These are phyloP conservation scores for Callithrix jacchus DNA, from an alignment of 2,113 vertebrate genomes.

Conservation along the genomic window DNA sequence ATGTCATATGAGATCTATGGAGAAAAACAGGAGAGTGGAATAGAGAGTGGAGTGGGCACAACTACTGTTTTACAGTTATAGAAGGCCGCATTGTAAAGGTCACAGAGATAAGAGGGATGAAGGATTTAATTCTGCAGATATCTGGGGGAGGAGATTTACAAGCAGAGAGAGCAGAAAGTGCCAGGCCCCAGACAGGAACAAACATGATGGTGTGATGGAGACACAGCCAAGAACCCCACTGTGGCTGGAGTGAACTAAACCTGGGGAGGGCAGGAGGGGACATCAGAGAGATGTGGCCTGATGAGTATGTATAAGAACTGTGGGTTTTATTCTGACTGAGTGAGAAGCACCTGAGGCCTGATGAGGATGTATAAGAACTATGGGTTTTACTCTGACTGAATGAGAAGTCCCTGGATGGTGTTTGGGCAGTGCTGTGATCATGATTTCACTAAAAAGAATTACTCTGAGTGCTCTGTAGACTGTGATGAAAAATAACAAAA, in stretches of 20 bases:
- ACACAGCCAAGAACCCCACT: rapidly evolving
- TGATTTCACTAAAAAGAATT: neutral
- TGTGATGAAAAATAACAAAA: no score
- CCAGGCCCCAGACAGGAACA: neutral
- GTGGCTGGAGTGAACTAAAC: neutral
- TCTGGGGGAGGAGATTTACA: neutral
- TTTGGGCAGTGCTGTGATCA: neutral
- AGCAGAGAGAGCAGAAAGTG: neutral
- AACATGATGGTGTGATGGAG: rapidly evolving
- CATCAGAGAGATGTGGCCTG: neutral
- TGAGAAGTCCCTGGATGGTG: neutral
- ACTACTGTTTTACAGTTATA: neutral
- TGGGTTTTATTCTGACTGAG: neutral
- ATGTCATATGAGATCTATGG: neutral
- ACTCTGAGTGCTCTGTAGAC: no score
- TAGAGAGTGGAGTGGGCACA: neutral
- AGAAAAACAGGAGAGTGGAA: neutral
- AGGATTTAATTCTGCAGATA: neutral
- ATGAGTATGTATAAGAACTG: neutral
- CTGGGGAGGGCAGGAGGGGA: no score
- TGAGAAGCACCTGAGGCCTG: neutral
- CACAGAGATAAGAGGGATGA: neutral
- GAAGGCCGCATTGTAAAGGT: neutral
- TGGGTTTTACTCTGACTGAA: neutral
- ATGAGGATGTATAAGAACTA: neutral